phyloP scores from a whole-genome alignment of 2,113 vertebrate genomes.

The Callaeas wilsoni region DNA sequence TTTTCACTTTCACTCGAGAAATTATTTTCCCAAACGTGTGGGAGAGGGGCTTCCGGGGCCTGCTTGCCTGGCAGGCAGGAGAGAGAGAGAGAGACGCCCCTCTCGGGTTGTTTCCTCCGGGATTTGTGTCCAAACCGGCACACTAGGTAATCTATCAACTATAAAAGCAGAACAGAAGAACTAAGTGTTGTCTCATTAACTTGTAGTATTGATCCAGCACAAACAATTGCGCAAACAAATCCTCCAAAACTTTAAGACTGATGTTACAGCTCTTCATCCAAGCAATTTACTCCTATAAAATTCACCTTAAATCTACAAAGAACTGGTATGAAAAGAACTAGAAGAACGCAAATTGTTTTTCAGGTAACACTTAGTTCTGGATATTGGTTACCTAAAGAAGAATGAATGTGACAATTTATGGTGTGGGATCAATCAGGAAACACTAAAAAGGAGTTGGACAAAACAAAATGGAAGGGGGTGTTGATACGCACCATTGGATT shows the following conservation, averaged over 20 bases:
- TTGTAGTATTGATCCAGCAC: not conserved
- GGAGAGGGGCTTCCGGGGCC: no score
- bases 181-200: not conserved
- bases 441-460: slow-evolving; percentile 18
- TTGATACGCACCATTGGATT: slow-evolving; percentile 4
- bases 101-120: no score
- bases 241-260: not conserved
- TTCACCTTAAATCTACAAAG: not conserved
- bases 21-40: no score
- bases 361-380: not conserved
- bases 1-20: no score
- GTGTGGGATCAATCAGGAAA: not conserved
- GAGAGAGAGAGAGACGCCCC: no score
- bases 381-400: not conserved
- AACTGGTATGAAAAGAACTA: not conserved
- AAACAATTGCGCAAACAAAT: not conserved
- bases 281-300: not conserved
- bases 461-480: slow-evolving; percentile 41
- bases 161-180: not conserved
- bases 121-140: no score
- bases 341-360: not conserved
- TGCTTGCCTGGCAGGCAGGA: no score
- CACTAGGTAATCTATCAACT: not conserved
- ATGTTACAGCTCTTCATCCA: not conserved
- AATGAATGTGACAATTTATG: not conserved